Base-by-base conservation (phyloP, 2,113 vertebrate species). In the Conger conger region DNA sequence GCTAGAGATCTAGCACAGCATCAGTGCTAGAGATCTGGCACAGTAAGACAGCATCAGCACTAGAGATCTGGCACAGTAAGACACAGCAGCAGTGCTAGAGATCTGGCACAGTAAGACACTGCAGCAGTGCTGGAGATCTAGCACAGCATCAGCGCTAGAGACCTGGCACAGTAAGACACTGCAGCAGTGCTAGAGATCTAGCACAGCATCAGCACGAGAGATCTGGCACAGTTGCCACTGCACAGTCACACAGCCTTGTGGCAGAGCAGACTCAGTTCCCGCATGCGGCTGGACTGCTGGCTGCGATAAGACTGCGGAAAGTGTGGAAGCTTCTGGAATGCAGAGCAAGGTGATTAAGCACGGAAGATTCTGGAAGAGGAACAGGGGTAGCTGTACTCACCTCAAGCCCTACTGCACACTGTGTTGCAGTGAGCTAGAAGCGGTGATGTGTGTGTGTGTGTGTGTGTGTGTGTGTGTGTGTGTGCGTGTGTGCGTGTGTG, bases 11-110 rank as follows among this genome's bases (percentile, higher is more conserved):
- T 57, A 2, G 15, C 54, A 15, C 7, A 16, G 13, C 54, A 36
- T 82, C 35, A 27, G 37, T 13, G 11, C 18, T 38, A 27, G 35
- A 42, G 40, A 42, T 42, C 40, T 42, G 40, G 40, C 3, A 42
- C 40, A 42, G 40, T 3, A 42, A 42, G 3, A 88, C 82, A 82
- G 57, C 13, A 63, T 83, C 60, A 76, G 17, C 38, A 63, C 40
- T 17, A 0, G 37, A 30, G 37, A 9, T 20, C 38, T 27, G n/a
- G 35, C 73, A 16, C 20, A 13, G 37, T n/a, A 38, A 23, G 16
- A 5, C 53, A 23, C 57, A 79, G 36, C 16, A 15, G 15, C 35
- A 37, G 3, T 17, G 78, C 6, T 16, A 30, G 15, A 77, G 1
- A 17, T 38, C 78, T 38, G 33, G 17, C 35, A 20, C 11, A 30